A percentile compares a stretch with the other conserved stretches of the same genome.
phyloP scores from a whole-genome alignment of 1,140 invertebrate genomes.

The Cydia amplana region DNA sequence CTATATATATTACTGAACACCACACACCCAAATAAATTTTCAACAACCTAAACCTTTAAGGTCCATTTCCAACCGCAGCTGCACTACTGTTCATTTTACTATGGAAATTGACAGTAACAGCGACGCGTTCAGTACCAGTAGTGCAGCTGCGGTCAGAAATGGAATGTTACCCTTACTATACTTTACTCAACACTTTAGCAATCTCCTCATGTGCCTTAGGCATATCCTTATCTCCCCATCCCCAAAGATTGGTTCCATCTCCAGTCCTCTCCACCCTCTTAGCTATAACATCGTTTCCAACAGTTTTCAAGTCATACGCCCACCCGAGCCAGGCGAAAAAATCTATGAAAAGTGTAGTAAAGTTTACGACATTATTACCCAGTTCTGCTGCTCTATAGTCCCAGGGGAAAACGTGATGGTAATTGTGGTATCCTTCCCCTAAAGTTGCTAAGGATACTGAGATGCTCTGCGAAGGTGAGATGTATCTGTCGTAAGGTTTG shows the following conservation, averaged over 20 bases:
- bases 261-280: not conserved
- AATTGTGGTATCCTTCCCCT: conserved; percentile 14
- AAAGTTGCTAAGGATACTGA: not conserved
- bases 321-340: conserved; percentile 16
- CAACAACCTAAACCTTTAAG: not conserved
- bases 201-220: not conserved
- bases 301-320: conserved; percentile 13
- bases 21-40: no score
- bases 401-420: conserved; percentile 7
- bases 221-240: not conserved
- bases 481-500: conserved; percentile 5
- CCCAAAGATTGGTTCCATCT: conserved; percentile 4
- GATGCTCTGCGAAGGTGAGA: not conserved
- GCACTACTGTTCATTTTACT: no score
- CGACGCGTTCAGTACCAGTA: no score
- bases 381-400: conserved; percentile 2
- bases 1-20: no score
- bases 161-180: no score
- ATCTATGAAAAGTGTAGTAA: conserved; percentile 1
- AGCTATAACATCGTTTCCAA: not conserved
- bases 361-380: not conserved
- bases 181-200: not conserved
- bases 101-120: no score
- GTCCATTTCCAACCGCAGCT: no score
- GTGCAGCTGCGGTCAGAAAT: no score